Conservation (phyloP, 2,113 vertebrate species). For the Alosa alosa region DNA sequence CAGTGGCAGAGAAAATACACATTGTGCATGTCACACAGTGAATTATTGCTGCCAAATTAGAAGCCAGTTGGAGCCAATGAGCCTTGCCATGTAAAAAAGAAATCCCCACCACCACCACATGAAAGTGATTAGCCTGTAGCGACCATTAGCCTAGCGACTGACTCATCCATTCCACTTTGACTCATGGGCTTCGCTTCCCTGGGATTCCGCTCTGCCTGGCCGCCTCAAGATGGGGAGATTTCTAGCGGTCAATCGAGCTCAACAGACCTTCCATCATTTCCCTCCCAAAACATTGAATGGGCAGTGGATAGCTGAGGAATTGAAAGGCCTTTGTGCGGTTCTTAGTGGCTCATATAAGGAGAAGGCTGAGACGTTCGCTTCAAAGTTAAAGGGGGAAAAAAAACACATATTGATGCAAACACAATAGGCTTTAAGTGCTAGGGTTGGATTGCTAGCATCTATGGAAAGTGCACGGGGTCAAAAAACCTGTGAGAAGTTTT, state of each 20-base stretch:
- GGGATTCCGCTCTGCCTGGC: background rate
- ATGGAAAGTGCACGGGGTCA: constrained; percentile 9
- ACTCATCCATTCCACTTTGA: background rate
- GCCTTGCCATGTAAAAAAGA: background rate
- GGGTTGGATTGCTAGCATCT: background rate
- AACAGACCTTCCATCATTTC: background rate
- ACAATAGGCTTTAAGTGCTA: constrained; percentile 7
- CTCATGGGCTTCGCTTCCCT: background rate
- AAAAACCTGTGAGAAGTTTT: constrained; percentile 1
- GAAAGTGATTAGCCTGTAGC: background rate
- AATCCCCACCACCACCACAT: background rate
- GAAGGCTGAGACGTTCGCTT: background rate
- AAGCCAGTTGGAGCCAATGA: background rate
- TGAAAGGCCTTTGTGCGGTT: background rate
- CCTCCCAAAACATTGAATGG: background rate
- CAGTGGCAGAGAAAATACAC: background rate
- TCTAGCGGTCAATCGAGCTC: background rate
- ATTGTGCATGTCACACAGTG: background rate
- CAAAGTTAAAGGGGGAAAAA: background rate
- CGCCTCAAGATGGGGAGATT: background rate
- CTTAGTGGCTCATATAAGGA: background rate
- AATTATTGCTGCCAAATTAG: background rate
- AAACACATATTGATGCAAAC: background rate
- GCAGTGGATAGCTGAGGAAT: background rate
- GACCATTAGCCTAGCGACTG: background rate